A percentile compares a stretch with the other conserved stretches of the same genome.
Evolutionary conservation across 2,113 vertebrate species (phyloP).

Genomic region (Octodon degus): DNA sequence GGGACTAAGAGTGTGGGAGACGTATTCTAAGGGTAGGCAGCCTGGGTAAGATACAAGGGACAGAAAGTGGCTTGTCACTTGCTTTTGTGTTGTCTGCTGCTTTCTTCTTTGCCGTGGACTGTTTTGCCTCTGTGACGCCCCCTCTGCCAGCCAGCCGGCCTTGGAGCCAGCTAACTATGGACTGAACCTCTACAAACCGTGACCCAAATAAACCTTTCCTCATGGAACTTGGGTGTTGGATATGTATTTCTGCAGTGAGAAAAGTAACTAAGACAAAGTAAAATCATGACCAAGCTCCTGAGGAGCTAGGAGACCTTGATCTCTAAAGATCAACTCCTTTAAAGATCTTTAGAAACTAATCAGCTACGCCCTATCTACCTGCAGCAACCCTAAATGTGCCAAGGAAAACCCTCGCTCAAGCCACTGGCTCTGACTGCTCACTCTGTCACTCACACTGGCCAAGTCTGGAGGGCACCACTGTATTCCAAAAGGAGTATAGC

Average conservation of each 20-base stretch:
- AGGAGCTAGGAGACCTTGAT: too few relatives aligned
- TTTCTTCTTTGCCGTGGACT: not conserved
- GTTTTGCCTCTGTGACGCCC: not conserved
- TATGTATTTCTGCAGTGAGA: not conserved
- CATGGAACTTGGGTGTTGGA: not conserved
- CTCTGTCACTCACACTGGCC: not conserved
- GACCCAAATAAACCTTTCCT: not conserved
- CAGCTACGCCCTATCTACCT: not conserved
- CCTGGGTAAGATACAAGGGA: not conserved
- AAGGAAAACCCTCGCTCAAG: not conserved
- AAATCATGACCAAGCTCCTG: not conserved
- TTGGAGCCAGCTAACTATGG: not conserved
- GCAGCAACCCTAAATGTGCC: too few relatives aligned
- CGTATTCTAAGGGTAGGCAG: not conserved
- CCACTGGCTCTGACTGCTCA: rapidly evolving
- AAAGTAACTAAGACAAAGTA: not conserved
- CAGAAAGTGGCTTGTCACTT: not conserved
- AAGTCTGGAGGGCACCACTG: not conserved
- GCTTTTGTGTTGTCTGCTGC: not conserved
- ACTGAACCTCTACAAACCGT: not conserved
- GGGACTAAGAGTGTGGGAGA: not conserved
- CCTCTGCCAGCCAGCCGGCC: not conserved
- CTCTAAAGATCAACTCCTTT: not conserved
- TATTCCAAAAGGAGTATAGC: not conserved
- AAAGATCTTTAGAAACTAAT: not conserved